Conservation (phyloP, 2,797 vertebrate genomes). For the Pangasius mekongensis region DNA sequence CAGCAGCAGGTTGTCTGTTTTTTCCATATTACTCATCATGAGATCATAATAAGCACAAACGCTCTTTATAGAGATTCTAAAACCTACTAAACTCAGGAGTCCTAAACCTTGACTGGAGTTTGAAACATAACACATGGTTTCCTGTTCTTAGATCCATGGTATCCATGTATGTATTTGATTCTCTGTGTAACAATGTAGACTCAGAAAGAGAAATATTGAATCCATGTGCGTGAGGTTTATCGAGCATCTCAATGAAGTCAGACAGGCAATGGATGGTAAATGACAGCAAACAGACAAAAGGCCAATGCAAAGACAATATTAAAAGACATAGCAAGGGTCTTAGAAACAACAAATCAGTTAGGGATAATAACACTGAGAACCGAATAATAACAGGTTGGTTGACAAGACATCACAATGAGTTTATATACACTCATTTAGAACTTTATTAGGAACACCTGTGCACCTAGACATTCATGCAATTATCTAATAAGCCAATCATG, state of each 20-base stretch:
- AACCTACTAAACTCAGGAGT: background rate
- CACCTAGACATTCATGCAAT: too few relatives aligned
- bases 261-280: background rate
- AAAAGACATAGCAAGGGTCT: background rate
- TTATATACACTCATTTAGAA: too few relatives aligned
- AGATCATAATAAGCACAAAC: background rate
- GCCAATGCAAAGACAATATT: background rate
- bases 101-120: background rate
- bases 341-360: background rate
- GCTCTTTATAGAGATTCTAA: background rate
- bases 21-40: conserved; percentile 6
- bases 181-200: background rate
- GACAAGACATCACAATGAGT: background rate
- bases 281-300: background rate
- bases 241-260: background rate
- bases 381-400: background rate
- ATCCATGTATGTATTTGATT: background rate
- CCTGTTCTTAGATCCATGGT: background rate
- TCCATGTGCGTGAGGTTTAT: background rate
- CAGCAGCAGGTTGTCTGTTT: background rate
- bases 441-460: background rate
- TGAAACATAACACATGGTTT: background rate
- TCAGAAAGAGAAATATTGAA: background rate
- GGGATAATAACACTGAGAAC: background rate
- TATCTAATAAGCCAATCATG: too few relatives aligned